Percentiles rank a stretch among this genome's conserved stretches.
phyloP scores from a whole-genome alignment of 2,888 invertebrate genomes.

The Phlogophora meticulosa region DNA sequence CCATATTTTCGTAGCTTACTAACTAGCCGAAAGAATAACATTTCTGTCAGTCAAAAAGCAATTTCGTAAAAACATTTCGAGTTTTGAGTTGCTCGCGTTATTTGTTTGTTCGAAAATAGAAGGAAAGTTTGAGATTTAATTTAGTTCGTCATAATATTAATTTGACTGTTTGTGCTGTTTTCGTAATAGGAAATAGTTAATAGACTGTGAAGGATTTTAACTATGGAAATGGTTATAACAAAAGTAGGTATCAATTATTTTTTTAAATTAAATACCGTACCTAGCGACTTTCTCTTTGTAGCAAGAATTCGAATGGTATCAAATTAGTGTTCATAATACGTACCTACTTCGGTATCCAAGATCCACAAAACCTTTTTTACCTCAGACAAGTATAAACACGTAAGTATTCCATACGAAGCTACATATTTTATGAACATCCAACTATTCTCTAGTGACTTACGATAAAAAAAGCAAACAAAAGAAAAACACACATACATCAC shows the following conservation, averaged over 20 bases:
- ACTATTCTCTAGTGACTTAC: slow-evolving; percentile 27
- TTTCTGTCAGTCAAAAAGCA: slow-evolving; percentile 83
- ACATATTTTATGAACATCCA: slow-evolving; percentile 20
- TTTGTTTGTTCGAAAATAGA: slow-evolving; percentile 69
- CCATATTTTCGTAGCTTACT: slow-evolving; percentile 82
- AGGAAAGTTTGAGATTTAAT: slow-evolving; percentile 53
- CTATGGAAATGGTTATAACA: background rate
- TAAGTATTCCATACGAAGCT: background rate
- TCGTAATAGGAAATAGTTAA: background rate
- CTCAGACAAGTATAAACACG: background rate
- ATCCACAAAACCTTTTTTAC: background rate
- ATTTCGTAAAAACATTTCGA: slow-evolving; percentile 76
- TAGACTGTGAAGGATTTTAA: background rate
- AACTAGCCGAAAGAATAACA: slow-evolving; percentile 83
- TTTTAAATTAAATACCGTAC: no score
- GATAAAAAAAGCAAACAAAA: slow-evolving; percentile 55
- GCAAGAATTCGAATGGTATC: background rate
- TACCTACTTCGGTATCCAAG: background rate
- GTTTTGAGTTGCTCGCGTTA: slow-evolving; percentile 70
- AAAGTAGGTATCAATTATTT: background rate
- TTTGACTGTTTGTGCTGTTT: slow-evolving; percentile 35
- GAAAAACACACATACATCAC: slow-evolving; percentile 66
- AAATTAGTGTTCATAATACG: background rate
- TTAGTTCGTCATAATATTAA: slow-evolving; percentile 50
- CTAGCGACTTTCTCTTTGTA: no score